These are phyloP conservation scores for Conus betulinus DNA, from an alignment of 1,140 invertebrate genomes.

Conservation along the genomic window DNA sequence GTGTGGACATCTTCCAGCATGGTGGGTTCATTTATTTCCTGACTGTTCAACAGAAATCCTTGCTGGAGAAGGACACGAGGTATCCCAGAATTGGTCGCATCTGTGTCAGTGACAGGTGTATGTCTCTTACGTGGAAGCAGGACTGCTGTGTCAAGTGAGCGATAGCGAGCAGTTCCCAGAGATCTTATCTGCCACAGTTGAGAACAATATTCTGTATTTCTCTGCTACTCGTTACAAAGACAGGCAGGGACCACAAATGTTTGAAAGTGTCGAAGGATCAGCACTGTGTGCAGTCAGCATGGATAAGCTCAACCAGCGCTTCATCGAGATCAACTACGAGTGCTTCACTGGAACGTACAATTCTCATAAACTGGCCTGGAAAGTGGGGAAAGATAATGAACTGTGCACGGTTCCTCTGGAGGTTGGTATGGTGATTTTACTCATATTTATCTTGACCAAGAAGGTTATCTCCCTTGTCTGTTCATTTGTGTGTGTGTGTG, in stretches of 20 bases:
- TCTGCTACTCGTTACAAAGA: slow-evolving; percentile 29
- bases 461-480: not conserved
- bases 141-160: slow-evolving; percentile 36
- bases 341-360: slow-evolving; percentile 25
- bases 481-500: slow-evolving; percentile 33
- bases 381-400: slow-evolving; percentile 14
- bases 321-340: slow-evolving; percentile 28
- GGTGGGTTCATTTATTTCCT: slow-evolving; percentile 48
- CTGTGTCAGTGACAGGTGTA: slow-evolving; percentile 48
- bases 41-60: slow-evolving; percentile 47
- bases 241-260: not conserved
- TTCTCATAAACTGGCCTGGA: not conserved
- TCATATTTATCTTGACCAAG: not conserved
- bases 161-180: slow-evolving; percentile 35
- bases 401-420: not conserved
- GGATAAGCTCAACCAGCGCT: slow-evolving; percentile 1
- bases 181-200: slow-evolving; percentile 39
- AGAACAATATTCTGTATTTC: slow-evolving; percentile 38
- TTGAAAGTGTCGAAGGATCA: slow-evolving; percentile 32
- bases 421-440: not conserved
- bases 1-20: slow-evolving; percentile 49
- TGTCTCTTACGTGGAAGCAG: slow-evolving; percentile 52
- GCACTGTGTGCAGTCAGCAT: slow-evolving; percentile 47
- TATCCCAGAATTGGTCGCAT: slow-evolving; percentile 49
- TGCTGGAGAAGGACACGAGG: not conserved